phyloP scores from a whole-genome alignment of 2,888 invertebrate genomes.

The Nipponacmea schrenckii region DNA sequence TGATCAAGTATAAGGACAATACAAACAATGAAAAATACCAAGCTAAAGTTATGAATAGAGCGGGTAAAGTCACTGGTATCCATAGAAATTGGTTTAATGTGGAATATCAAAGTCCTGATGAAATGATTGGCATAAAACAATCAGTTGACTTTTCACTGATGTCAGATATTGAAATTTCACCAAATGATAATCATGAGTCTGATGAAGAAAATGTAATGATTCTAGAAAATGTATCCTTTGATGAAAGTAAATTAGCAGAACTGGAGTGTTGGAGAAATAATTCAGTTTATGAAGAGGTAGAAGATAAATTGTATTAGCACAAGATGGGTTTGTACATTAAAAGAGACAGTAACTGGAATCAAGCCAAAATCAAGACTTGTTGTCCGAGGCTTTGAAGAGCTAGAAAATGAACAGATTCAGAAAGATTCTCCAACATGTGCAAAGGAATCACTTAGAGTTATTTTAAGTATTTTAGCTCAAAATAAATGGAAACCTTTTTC shows the following conservation, averaged over 20 bases:
- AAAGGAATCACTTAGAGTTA: conserved; percentile 13
- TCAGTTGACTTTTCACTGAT: not conserved
- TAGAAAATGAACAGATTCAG: not conserved
- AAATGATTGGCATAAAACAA: not conserved
- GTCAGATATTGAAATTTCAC: not conserved
- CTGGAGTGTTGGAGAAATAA: conserved; percentile 9
- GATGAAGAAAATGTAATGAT: conserved; percentile 7
- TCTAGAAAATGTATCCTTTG: not conserved
- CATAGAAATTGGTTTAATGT: not conserved
- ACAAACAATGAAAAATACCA: not conserved
- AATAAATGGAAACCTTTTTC: conserved; percentile 9
- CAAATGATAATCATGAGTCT: not conserved
- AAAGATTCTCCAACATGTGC: conserved; percentile 19
- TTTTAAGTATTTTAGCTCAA: conserved; percentile 10
- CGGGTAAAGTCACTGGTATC: not conserved
- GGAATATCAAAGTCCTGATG: not conserved
- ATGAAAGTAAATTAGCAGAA: not conserved
- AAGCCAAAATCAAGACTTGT: conserved; percentile 15
- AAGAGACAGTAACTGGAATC: conserved; percentile 4
- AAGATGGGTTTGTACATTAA: conserved; percentile 17
- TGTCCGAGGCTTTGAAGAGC: conserved; percentile 20
- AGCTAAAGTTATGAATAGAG: not conserved
- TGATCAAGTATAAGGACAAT: not conserved
- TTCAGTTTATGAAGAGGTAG: conserved; percentile 1
- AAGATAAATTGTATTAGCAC: conserved; percentile 10